These are phyloP conservation scores for Protonibea diacanthus DNA, from an alignment of 2,797 vertebrate species.

Conservation along the genomic window DNA sequence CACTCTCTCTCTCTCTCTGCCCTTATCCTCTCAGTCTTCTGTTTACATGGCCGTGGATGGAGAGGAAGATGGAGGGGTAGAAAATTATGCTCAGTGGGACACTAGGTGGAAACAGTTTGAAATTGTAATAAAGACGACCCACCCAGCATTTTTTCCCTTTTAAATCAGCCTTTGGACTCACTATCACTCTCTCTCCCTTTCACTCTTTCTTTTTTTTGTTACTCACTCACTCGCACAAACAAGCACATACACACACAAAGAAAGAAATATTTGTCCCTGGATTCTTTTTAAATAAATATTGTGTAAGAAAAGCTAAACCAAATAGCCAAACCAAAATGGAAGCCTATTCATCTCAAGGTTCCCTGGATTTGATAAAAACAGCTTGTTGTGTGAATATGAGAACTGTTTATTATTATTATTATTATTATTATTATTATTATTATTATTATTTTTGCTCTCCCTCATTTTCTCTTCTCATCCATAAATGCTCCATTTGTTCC, in stretches of 20 bases:
- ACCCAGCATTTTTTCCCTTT: slow-evolving; percentile 41
- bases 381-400: slow-evolving; percentile 33
- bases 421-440: too few species aligned
- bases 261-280: slow-evolving; percentile 14
- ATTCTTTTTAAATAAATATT: slow-evolving; percentile 32
- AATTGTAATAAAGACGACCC: slow-evolving; percentile 74
- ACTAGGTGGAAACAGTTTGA: slow-evolving; percentile 69
- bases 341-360: slow-evolving; percentile 26
- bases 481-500: slow-evolving; percentile 1
- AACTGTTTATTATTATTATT: neutral
- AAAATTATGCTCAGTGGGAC: slow-evolving; percentile 78
- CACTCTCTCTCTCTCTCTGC: slow-evolving; percentile 31
- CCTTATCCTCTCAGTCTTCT: slow-evolving; percentile 51
- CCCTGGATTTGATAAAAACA: neutral
- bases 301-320: neutral
- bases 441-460: neutral
- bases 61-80: slow-evolving; percentile 64
- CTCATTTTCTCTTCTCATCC: slow-evolving; percentile 16
- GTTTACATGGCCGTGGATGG: slow-evolving; percentile 56
- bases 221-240: neutral
- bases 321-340: slow-evolving; percentile 20
- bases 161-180: slow-evolving; percentile 51
- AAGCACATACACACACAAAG: neutral
- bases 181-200: slow-evolving; percentile 1
- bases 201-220: neutral